Evolutionary conservation across 2,113 vertebrate genomes (phyloP).

Genomic region (Centropus unirufus): DNA sequence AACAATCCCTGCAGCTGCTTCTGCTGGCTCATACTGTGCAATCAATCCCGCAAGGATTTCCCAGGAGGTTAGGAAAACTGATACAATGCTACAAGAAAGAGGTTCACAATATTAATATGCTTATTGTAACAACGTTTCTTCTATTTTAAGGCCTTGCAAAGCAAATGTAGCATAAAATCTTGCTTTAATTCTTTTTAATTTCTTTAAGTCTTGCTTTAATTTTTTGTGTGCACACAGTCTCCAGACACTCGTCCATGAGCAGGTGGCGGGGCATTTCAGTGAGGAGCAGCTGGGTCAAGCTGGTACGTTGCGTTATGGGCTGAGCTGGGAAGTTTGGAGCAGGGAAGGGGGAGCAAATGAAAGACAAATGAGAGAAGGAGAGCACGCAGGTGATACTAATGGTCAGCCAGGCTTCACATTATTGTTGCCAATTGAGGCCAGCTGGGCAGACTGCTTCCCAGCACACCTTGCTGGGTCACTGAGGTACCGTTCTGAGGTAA

Average conservation of each 20-base stretch:
- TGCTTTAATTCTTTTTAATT: neutral
- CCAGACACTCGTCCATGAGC: neutral
- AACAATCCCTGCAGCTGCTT: neutral
- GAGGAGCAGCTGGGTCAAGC: accelerated
- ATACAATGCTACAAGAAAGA: neutral
- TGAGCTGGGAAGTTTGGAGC: neutral
- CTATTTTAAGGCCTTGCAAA: neutral
- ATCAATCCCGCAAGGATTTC: neutral
- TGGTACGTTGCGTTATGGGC: neutral
- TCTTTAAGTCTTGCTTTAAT: neutral
- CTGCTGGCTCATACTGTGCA: neutral
- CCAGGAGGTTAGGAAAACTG: neutral
- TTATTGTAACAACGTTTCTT: neutral
- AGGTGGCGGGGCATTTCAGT: neutral
- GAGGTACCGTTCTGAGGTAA: accelerated
- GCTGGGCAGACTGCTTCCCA: accelerated
- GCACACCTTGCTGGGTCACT: too few relatives aligned
- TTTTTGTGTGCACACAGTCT: neutral
- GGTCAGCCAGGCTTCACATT: too few relatives aligned
- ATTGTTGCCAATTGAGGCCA: too few relatives aligned
- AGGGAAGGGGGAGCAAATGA: neutral
- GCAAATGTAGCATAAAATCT: neutral
- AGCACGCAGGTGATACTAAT: too few relatives aligned
- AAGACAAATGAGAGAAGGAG: neutral
- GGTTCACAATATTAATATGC: neutral